A percentile compares a stretch with the other conserved stretches of the same genome.
Conservation (phyloP, 2,797 vertebrate species). For the Schizopygopsis pylzovi region DNA sequence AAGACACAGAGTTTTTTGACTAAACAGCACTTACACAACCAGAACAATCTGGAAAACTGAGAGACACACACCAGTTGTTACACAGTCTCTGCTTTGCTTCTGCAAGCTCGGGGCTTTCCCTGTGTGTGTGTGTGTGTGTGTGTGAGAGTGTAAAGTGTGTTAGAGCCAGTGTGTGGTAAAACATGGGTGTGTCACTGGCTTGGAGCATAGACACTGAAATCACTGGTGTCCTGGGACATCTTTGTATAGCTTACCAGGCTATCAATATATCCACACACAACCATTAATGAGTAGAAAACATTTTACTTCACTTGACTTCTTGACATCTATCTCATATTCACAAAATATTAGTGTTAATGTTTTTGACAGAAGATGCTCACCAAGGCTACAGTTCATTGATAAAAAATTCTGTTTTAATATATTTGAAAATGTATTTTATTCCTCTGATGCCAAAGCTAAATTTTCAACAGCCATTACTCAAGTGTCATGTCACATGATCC, state of each 20-base stretch:
- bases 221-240: background rate
- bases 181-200: conserved; percentile 35
- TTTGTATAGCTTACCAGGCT: background rate
- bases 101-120: conserved; percentile 26
- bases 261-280: conserved; percentile 39
- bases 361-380: no score
- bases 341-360: background rate
- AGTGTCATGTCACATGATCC: no score
- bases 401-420: no score
- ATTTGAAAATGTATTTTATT: no score
- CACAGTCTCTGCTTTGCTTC: background rate
- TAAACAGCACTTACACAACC: background rate
- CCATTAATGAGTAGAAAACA: background rate
- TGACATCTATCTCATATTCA: background rate
- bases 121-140: conserved; percentile 9
- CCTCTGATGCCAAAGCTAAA: no score
- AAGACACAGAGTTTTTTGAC: background rate
- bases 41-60: conserved; percentile 18
- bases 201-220: conserved; percentile 30
- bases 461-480: no score
- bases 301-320: background rate
- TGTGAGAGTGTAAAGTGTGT: conserved; percentile 7
- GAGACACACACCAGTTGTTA: background rate
- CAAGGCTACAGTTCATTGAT: no score
- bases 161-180: conserved; percentile 41